These are phyloP conservation scores for Gandaritis pyraliata DNA, from an alignment of 2,888 invertebrate genomes.

Conservation along the genomic window DNA sequence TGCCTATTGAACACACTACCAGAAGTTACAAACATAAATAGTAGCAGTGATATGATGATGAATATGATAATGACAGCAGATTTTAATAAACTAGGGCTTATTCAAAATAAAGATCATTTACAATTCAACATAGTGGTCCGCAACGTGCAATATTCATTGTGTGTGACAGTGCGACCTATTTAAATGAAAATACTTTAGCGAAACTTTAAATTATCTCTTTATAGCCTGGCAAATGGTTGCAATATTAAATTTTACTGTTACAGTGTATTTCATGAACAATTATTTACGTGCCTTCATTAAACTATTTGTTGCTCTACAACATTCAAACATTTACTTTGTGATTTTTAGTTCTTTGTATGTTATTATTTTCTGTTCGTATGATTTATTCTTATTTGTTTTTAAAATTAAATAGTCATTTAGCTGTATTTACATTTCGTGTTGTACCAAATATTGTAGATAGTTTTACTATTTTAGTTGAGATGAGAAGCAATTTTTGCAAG, in stretches of 20 bases:
- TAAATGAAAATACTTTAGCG: not conserved
- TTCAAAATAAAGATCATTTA: not conserved
- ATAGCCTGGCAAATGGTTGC: not conserved
- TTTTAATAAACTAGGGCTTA: not conserved
- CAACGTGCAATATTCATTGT: not conserved
- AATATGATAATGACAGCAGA: not conserved
- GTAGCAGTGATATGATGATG: not conserved
- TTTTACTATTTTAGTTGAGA: too few relatives aligned
- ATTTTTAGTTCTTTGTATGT: too few relatives aligned
- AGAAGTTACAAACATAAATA: not conserved
- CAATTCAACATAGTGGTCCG: not conserved
- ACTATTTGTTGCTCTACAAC: not conserved
- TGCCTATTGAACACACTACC: too few relatives aligned
- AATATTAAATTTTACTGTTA: not conserved
- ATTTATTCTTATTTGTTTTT: too few relatives aligned
- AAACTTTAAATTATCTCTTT: conserved; percentile 1
- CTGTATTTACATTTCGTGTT: too few relatives aligned
- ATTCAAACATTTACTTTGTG: too few relatives aligned
- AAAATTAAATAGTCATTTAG: too few relatives aligned
- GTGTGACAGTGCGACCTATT: conserved; percentile 6
- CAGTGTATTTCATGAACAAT: not conserved
- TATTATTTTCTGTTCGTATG: too few relatives aligned
- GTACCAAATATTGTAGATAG: too few relatives aligned
- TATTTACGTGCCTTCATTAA: not conserved
- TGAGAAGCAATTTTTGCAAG: too few relatives aligned